Percentiles rank a stretch among this genome's conserved stretches.
Evolutionary conservation across 2,797 vertebrate genomes (phyloP).

Genomic region (Peromyscus nudipes): DNA sequence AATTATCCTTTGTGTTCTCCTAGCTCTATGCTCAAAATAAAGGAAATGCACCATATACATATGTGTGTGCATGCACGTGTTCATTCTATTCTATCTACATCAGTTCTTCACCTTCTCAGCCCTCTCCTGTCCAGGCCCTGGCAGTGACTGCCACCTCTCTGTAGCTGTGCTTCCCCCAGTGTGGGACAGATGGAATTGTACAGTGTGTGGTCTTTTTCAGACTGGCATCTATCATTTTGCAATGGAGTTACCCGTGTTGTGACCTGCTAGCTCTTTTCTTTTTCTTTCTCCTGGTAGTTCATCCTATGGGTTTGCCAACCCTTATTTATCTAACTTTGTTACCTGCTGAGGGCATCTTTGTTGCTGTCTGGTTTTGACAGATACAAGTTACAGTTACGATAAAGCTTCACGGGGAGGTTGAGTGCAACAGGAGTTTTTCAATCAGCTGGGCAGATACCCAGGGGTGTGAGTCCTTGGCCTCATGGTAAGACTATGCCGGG

Average conservation of each 20-base stretch:
- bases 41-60: neutral
- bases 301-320: neutral
- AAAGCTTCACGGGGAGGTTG: neutral
- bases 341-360: neutral
- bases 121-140: neutral
- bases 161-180: neutral
- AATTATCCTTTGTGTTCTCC: neutral
- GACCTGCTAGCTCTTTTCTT: neutral
- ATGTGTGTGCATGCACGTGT: neutral
- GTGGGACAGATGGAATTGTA: neutral
- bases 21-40: neutral
- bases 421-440: neutral
- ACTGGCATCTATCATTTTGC: neutral
- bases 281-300: neutral
- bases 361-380: constrained; percentile 20
- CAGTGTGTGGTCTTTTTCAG: neutral
- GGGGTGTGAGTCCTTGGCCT: neutral
- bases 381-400: neutral
- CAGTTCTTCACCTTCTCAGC: neutral
- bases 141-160: too few relatives aligned
- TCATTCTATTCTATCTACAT: neutral
- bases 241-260: neutral
- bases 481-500: neutral
- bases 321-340: neutral
- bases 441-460: neutral